Conservation (phyloP, 1,140 invertebrate genomes). For the Drosophila mauritiana region DNA sequence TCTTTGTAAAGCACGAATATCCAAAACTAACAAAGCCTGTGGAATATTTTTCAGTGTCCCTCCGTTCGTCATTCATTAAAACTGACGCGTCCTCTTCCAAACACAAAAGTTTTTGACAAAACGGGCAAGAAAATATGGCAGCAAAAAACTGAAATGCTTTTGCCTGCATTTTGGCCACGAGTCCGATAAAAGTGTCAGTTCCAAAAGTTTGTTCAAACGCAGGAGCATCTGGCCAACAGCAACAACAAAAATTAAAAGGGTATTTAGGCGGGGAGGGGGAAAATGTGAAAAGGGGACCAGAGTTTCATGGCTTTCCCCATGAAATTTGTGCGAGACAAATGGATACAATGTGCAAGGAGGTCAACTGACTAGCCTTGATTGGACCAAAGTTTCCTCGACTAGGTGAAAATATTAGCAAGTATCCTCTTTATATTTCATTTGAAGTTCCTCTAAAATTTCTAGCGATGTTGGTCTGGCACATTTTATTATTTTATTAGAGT, state of each 20-base stretch:
- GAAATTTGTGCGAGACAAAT: slow-evolving; percentile 21
- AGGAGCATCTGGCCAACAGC: slow-evolving; percentile 37
- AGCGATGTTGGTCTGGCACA: too few species aligned
- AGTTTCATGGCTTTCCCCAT: slow-evolving; percentile 6
- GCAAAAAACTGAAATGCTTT: slow-evolving; percentile 30
- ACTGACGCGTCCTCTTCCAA: slow-evolving; percentile 43
- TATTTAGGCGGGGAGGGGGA: not conserved
- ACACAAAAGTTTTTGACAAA: slow-evolving; percentile 52
- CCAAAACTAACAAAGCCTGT: not conserved
- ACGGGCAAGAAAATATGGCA: slow-evolving; percentile 1
- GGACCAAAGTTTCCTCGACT: slow-evolving; percentile 15
- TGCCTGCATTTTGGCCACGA: slow-evolving; percentile 60
- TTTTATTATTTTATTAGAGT: too few species aligned
- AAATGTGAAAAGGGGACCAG: not conserved
- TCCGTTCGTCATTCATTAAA: slow-evolving; percentile 58
- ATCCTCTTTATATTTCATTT: slow-evolving; percentile 16
- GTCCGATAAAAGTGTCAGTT: slow-evolving; percentile 70
- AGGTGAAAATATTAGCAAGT: slow-evolving; percentile 24
- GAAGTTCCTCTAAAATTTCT: not conserved
- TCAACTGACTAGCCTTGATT: slow-evolving; percentile 11
- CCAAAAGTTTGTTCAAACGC: slow-evolving; percentile 52
- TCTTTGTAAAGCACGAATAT: not conserved
- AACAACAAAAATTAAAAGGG: slow-evolving; percentile 34
- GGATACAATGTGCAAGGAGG: slow-evolving; percentile 3
- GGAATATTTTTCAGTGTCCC: slow-evolving; percentile 13